These are phyloP conservation scores for Aplochiton taeniatus DNA, from an alignment of 2,797 vertebrate genomes.

Conservation along the genomic window DNA sequence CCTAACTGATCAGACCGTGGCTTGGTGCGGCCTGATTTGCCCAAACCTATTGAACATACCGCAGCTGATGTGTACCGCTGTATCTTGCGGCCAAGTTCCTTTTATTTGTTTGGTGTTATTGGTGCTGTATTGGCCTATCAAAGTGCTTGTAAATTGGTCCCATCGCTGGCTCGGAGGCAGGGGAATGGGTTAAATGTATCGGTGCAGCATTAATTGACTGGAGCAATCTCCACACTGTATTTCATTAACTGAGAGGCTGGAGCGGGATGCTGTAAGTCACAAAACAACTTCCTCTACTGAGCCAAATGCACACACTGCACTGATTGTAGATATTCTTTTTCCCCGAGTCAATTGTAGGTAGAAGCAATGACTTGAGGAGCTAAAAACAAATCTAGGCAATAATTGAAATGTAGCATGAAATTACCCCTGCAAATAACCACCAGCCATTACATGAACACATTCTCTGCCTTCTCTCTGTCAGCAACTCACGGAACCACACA, in stretches of 20 bases:
- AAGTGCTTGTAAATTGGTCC: constrained; percentile 46
- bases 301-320: constrained; percentile 64
- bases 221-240: constrained; percentile 73
- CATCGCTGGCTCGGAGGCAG: constrained; percentile 41
- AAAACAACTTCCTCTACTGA: constrained; percentile 77
- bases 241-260: constrained; percentile 78
- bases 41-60: constrained; percentile 22
- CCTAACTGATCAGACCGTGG: constrained; percentile 42
- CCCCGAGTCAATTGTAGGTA: constrained; percentile 84
- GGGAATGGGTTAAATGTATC: constrained; percentile 52
- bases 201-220: constrained; percentile 79
- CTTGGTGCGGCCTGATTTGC: constrained; percentile 13
- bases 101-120: constrained; percentile 13
- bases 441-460: constrained; percentile 91
- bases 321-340: constrained; percentile 80
- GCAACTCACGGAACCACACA: constrained; percentile 67
- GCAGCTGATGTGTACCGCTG: constrained; percentile 1
- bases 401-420: constrained; percentile 99
- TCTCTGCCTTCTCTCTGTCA: constrained; percentile 77
- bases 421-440: constrained; percentile 98
- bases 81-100: constrained; percentile 10
- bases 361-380: constrained; percentile 84
- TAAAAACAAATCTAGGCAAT: constrained; percentile 96
- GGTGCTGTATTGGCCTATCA: constrained; percentile 25
- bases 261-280: constrained; percentile 79